Evolutionary conservation across 2,113 vertebrate species (phyloP).

Genomic region (Theropithecus gelada): DNA sequence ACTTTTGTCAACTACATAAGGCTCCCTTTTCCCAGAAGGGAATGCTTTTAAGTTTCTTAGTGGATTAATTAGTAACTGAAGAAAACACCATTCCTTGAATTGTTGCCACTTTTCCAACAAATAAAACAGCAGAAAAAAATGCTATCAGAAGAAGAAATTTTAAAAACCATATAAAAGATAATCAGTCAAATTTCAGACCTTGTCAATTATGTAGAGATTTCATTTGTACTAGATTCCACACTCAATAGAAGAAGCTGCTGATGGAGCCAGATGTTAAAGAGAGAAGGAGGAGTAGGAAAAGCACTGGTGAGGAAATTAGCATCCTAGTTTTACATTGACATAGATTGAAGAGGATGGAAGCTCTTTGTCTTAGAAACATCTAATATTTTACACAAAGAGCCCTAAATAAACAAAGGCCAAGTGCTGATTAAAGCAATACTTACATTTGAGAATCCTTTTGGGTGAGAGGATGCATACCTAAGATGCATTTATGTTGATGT

Average conservation of each 20-base stretch:
- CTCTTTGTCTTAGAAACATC: background rate
- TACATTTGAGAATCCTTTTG: background rate
- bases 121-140: background rate
- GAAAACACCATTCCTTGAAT: conserved; percentile 15
- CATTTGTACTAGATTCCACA: background rate
- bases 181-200: background rate
- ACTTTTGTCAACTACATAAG: background rate
- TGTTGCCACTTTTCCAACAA: background rate
- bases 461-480: background rate
- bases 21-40: conserved; percentile 12
- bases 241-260: background rate
- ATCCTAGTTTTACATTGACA: background rate
- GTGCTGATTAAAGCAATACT: background rate
- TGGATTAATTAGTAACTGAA: conserved; percentile 64
- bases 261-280: background rate
- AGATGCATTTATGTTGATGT: too few relatives aligned
- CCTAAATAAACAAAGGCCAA: background rate
- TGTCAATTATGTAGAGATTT: background rate
- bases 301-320: too few relatives aligned
- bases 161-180: background rate
- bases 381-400: background rate
- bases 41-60: conserved; percentile 58
- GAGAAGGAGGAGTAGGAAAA: background rate
- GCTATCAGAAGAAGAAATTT: background rate
- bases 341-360: background rate